Conservation (phyloP, 1,140 invertebrate species). For the Drosophila repleta region DNA sequence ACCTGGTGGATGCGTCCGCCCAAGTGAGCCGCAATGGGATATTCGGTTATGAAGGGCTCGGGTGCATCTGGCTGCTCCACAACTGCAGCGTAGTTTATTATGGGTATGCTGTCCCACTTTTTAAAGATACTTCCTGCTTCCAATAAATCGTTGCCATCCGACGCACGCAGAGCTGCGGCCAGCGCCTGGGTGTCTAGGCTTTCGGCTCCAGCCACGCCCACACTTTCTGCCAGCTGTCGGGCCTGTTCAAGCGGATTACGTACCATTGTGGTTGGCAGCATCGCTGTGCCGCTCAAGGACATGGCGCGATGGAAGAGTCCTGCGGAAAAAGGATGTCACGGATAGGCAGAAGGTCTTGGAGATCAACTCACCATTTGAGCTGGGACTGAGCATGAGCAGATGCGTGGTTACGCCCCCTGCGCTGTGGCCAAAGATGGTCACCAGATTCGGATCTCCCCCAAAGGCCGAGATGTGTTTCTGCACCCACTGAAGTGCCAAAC, state of each 20-base stretch:
- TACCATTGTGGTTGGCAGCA: conserved; percentile 84
- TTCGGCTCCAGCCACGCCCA: conserved; percentile 41
- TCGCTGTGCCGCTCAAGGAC: conserved; percentile 86
- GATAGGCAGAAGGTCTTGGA: conserved; percentile 41
- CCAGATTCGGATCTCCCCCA: conserved; percentile 88
- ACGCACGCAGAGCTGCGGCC: conserved; percentile 74
- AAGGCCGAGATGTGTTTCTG: conserved; percentile 84
- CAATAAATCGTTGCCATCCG: conserved; percentile 63
- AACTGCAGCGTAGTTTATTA: conserved; percentile 71
- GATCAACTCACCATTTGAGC: conserved; percentile 72
- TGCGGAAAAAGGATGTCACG: background rate
- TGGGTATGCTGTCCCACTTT: conserved; percentile 70
- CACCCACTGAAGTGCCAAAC: conserved; percentile 68
- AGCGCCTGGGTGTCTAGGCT: conserved; percentile 41
- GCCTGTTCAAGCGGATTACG: conserved; percentile 84
- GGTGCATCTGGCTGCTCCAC: conserved; percentile 61
- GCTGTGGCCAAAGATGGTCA: conserved; percentile 91
- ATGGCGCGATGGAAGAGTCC: conserved; percentile 85
- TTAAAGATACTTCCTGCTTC: conserved; percentile 63
- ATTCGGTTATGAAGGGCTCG: conserved; percentile 80
- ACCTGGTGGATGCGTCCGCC: conserved; percentile 71
- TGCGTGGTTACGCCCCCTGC: conserved; percentile 86
- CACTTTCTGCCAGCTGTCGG: conserved; percentile 40
- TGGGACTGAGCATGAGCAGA: conserved; percentile 56
- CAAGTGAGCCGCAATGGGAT: conserved; percentile 64